A percentile compares a stretch with the other conserved stretches of the same genome.
Evolutionary conservation across 2,888 invertebrate species (phyloP).

Genomic region (Campoplex nolae): DNA sequence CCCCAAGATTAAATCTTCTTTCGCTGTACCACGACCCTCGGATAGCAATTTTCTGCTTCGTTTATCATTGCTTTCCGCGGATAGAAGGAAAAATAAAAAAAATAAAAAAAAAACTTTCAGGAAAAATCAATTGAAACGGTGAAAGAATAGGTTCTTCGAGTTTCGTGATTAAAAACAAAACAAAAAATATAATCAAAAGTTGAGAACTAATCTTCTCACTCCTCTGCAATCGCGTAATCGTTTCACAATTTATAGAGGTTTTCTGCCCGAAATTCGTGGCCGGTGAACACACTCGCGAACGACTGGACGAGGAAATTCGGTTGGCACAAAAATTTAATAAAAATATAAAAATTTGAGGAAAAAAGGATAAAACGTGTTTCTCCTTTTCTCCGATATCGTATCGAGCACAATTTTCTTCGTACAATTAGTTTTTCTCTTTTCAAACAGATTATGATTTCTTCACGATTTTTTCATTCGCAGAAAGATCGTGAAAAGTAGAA

Average conservation of each 20-base stretch:
- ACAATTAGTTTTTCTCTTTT: background rate
- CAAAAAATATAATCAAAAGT: slow-evolving; percentile 12
- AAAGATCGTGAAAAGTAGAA: background rate
- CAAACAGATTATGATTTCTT: background rate
- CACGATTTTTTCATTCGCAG: background rate
- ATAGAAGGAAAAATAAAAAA: slow-evolving; percentile 13
- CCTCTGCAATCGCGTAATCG: slow-evolving; percentile 29
- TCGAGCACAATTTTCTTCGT: background rate
- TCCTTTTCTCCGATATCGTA: background rate
- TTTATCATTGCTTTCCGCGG: slow-evolving; percentile 41
- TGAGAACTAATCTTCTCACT: slow-evolving; percentile 43
- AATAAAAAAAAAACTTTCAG: slow-evolving; percentile 15
- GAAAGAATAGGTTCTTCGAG: slow-evolving; percentile 24
- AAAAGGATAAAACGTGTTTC: background rate
- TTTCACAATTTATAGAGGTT: slow-evolving; percentile 44
- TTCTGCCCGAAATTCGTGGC: background rate
- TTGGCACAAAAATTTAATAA: background rate
- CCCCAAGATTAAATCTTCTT: slow-evolving; percentile 65
- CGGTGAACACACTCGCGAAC: background rate
- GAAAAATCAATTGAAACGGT: slow-evolving; percentile 56
- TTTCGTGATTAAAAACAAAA: slow-evolving; percentile 7
- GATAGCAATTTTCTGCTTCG: slow-evolving; percentile 60
- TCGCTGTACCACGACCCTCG: slow-evolving; percentile 34
- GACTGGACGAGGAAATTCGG: background rate
- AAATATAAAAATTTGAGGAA: background rate